Evolutionary conservation across 2,888 invertebrate species (phyloP), one percentile per base, ranked within the genome.

Genomic region (Scrobipalpa atriplicella): DNA sequence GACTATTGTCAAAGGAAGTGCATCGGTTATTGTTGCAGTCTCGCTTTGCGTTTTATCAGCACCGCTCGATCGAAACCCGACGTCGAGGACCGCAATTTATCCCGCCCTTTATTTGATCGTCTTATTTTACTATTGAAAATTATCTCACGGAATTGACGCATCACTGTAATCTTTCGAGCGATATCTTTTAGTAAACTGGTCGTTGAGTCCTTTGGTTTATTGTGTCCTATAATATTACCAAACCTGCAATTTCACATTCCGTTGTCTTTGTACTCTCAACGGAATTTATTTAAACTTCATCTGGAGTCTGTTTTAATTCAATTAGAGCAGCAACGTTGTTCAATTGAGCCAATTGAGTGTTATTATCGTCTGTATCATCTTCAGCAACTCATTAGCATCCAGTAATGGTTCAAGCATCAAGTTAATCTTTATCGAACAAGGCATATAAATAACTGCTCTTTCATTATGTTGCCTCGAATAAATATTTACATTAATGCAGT

Each of bases 11-110:
- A 87, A 86, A 89, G 89, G 88, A 87, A 88, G 88, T 88, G 87
- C 89, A 89, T 90, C 89, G 84, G 87, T 90, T 90, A 91, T 92
- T 90, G 90, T 91, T 89, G 85, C 80, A 81, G 81, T 86, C 76
- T 68, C 82, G 86, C 81, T 85, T 86, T 82, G 78, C 77, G 78
- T 81, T 81, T 86, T 89, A 89, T 89, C 89, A 81, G 70, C 69
- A 71, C 79, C 78, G 80, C 74, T 78, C 78, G 75, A 89, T 89
- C 87, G 79, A 78, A 72, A 78, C 78, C 72, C 74, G 76, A 76
- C 78, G 73, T 70, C 70, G 74, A 74, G 77, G 79, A 82, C 82
- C 80, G 83, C 85, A 86, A 89, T 88, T 89, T 87, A 87, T 84
- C 79, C 83, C 80, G 77, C 79, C 82, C 78, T 85, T 77, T 83